phyloP scores from a whole-genome alignment of 2,888 invertebrate species.

The Drosophila macrospina region DNA sequence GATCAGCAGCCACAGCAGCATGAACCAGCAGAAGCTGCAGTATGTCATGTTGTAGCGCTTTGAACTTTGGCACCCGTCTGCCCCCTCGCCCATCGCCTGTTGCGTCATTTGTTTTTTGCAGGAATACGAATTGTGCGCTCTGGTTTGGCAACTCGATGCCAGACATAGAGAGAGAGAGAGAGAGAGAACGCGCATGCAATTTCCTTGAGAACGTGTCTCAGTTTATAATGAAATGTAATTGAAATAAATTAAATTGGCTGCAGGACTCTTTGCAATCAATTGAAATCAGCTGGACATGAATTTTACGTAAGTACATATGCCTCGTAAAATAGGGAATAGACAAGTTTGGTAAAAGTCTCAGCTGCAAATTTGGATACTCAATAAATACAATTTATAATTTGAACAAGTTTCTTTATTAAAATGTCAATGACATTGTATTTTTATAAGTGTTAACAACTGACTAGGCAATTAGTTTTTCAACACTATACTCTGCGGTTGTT shows the following conservation, averaged over 20 bases:
- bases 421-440: too few species aligned
- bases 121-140: neutral
- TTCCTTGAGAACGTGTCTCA: conserved; percentile 59
- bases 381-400: too few species aligned
- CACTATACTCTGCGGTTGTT: too few species aligned
- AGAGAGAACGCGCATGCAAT: neutral
- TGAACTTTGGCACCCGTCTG: conserved; percentile 55
- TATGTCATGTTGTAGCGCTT: conserved; percentile 47
- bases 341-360: neutral
- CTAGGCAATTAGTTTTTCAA: too few species aligned
- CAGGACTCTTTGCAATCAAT: conserved; percentile 21
- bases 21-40: conserved; percentile 38
- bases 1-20: conserved; percentile 9
- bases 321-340: neutral
- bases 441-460: too few species aligned
- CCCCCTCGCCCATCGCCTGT: too few species aligned
- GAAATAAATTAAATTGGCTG: conserved; percentile 61
- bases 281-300: conserved; percentile 34
- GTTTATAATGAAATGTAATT: conserved; percentile 73
- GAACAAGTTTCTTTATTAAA: too few species aligned
- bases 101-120: conserved; percentile 18
- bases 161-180: neutral
- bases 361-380: neutral
- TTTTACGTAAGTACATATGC: too few species aligned
- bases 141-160: too few species aligned